phyloP scores from a whole-genome alignment of 2,888 invertebrate species.

The Drosophila parthenogenetica region DNA sequence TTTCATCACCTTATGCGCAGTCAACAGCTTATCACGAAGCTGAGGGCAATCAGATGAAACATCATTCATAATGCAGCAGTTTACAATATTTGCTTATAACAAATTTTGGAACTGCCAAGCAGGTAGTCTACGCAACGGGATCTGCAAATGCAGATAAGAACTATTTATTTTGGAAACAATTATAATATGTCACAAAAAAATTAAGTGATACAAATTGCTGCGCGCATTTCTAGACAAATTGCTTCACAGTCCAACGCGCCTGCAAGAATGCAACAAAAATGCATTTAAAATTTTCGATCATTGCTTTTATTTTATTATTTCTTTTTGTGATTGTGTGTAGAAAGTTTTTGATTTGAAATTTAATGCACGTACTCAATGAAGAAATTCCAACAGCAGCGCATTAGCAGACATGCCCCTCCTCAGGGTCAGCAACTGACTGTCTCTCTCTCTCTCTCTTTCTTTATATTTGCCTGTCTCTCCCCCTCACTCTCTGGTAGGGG shows the following conservation, averaged over 20 bases:
- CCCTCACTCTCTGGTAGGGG: not conserved
- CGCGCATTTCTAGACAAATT: constrained; percentile 40
- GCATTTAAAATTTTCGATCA: constrained; percentile 54
- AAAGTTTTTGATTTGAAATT: constrained; percentile 73
- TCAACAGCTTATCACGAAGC: too few species aligned
- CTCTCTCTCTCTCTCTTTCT: not conserved
- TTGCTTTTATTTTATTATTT: constrained; percentile 1
- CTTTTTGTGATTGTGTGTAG: constrained; percentile 44
- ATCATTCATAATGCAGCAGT: too few species aligned
- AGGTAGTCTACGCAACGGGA: too few species aligned
- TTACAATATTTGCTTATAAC: too few species aligned
- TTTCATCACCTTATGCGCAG: too few species aligned
- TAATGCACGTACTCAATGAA: constrained; percentile 83
- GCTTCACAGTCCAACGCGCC: constrained; percentile 55
- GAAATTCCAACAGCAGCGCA: constrained; percentile 83
- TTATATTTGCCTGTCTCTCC: not conserved
- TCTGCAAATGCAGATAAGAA: too few species aligned
- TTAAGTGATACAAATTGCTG: constrained; percentile 31
- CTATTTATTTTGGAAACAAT: too few species aligned
- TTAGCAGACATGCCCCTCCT: constrained; percentile 72
- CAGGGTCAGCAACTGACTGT: constrained; percentile 56
- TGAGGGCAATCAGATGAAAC: too few species aligned
- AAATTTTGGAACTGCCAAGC: too few species aligned
- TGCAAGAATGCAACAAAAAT: constrained; percentile 61
- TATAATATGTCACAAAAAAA: too few species aligned